Base-by-base conservation (phyloP, 2,113 vertebrate species). In the Cyrtonyx montezumae region DNA sequence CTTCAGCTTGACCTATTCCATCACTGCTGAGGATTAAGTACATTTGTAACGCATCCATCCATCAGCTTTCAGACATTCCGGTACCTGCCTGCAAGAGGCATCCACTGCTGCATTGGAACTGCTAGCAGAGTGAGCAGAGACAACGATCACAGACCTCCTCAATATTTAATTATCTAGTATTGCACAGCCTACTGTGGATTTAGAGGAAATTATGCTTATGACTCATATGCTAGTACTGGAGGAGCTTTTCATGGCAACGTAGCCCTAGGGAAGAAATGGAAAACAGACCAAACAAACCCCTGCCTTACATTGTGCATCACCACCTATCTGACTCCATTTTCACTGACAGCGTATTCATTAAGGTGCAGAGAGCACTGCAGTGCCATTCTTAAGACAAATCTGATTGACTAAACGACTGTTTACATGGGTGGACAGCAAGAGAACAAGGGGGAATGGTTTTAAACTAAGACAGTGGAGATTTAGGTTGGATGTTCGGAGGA, bases 141-240 rank as follows among this genome's bases (percentile, higher is more conserved):
- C 48, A 88, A 55, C 42, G 70, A 90, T 46, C 71, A 93, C 61
- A 90, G 62, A 51, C 51, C 59, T 79, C 73, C 63, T 84, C 69
- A 93, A 79, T 79, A 95, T 80, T 95, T 28, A 86, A 91, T 79
- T 90, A 93, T 53, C 51, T 56, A 40, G 17, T 11, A 75, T 45
- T 81, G 49, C 68, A 84, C 22, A 75, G 56, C 22, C 79, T 73
- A 53, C 17, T 55, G 15, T 4, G 3, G 25, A 92, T 65, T 42
- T 68, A 95, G 66, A 90, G 43, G 55, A 68, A 88, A 91, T 88
- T 63, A 89, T 12, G 32, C 10, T 73, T 74, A 74, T 91, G 78
- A 85, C 91, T 90, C 53, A 93, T 36, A 49, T 11, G 25, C 59
- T 69, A 61, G 40, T 49, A 37, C 53, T 82, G 73, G 62, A 93